Conservation (phyloP, 2,797 vertebrate genomes). For the Anguilla pacifica region DNA sequence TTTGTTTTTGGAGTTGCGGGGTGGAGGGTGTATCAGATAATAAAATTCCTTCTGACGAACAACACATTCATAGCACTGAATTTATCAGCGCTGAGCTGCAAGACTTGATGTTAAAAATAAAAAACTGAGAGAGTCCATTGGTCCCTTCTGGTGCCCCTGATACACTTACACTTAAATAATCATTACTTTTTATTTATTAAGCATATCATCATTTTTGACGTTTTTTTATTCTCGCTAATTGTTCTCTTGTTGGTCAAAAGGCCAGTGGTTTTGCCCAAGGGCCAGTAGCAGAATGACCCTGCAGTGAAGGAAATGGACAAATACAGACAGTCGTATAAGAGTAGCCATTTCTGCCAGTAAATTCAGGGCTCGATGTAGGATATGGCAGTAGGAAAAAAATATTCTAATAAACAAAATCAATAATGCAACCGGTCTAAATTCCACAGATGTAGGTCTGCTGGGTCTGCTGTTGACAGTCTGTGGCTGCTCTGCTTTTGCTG, state of each 20-base stretch:
- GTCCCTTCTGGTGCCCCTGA: not conserved
- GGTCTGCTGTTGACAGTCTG: not conserved
- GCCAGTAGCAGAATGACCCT: not conserved
- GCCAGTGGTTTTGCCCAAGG: not conserved
- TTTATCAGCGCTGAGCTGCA: not conserved
- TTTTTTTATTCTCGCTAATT: not conserved
- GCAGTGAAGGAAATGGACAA: not conserved
- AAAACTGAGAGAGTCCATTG: not conserved
- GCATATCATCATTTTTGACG: not conserved
- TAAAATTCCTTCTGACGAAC: not conserved
- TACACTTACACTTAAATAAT: not conserved
- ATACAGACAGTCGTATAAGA: not conserved
- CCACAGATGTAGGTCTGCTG: not conserved
- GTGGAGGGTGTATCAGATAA: not conserved
- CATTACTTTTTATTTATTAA: not conserved
- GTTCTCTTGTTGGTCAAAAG: not conserved
- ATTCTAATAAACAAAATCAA: not conserved
- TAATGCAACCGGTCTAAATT: not conserved
- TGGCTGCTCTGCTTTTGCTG: not conserved
- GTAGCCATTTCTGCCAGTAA: not conserved
- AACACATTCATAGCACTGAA: too few species aligned
- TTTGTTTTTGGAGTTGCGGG: too few species aligned
- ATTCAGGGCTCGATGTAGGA: not conserved
- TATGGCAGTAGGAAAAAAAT: not conserved
- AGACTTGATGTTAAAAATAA: not conserved